phyloP scores from a whole-genome alignment of 2,888 invertebrate genomes.

The Dimorphilus gyrociliatus region DNA sequence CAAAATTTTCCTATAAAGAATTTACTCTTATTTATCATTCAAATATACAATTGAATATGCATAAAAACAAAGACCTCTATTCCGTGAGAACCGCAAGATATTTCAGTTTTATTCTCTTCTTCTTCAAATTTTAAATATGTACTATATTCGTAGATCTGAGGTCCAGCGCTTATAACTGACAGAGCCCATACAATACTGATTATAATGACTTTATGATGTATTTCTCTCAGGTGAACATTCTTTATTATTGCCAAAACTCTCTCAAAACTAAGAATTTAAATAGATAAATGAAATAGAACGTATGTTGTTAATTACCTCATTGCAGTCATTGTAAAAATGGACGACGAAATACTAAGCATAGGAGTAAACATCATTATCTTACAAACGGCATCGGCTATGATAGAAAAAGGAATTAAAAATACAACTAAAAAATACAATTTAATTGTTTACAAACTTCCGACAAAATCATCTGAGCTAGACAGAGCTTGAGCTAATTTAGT shows the following conservation, averaged over 20 bases:
- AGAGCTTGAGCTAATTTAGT: constrained; percentile 2
- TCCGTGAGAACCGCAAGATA: constrained; percentile 2
- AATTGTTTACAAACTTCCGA: constrained; percentile 4
- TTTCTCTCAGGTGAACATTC: too few relatives aligned
- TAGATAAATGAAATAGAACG: too few relatives aligned
- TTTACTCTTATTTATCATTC: too few relatives aligned
- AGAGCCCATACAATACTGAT: constrained; percentile 9
- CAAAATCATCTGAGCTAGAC: not conserved
- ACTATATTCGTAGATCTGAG: constrained; percentile 13
- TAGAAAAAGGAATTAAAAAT: too few relatives aligned
- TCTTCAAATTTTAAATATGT: not conserved
- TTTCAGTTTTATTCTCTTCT: constrained; percentile 1
- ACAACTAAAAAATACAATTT: too few relatives aligned
- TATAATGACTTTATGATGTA: not conserved
- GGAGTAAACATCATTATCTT: constrained; percentile 14
- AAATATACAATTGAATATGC: too few relatives aligned
- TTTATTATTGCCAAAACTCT: too few relatives aligned
- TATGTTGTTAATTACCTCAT: too few relatives aligned
- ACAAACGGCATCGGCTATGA: constrained; percentile 11
- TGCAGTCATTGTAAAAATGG: constrained; percentile 13
- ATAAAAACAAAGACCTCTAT: too few relatives aligned
- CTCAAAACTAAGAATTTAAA: too few relatives aligned
- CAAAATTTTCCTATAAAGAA: constrained; percentile 4
- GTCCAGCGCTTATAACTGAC: constrained; percentile 8
- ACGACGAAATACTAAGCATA: constrained; percentile 9